Conservation (phyloP, 2,113 vertebrate genomes). For the Helogale parvula region DNA sequence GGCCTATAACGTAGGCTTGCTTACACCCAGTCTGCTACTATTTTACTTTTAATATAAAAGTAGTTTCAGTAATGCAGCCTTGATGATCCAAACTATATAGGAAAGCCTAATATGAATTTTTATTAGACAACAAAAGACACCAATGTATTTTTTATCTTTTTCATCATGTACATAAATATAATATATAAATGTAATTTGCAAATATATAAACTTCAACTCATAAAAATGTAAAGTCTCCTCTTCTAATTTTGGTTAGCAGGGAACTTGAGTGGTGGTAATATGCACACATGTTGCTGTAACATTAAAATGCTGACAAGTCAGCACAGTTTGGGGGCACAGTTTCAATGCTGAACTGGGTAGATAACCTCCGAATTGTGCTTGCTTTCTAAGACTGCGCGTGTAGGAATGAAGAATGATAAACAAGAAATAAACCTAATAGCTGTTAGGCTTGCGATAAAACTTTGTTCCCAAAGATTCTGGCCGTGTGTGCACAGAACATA, state of each 20-base stretch:
- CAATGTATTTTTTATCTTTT: background rate
- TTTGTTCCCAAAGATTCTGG: conserved; percentile 13
- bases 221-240: background rate
- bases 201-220: background rate
- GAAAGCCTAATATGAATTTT: background rate
- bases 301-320: background rate
- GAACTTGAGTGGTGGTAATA: background rate
- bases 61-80: background rate
- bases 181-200: background rate
- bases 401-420: background rate
- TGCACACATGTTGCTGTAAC: background rate
- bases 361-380: background rate
- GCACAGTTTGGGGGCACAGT: background rate
- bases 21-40: background rate
- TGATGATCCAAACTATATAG: background rate
- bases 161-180: background rate
- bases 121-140: background rate
- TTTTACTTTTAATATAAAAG: background rate
- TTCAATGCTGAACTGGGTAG: background rate
- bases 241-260: background rate
- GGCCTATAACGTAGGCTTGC: background rate
- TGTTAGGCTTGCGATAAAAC: background rate
- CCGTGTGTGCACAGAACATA: background rate
- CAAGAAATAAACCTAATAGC: conserved; percentile 12
- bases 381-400: background rate